These are phyloP conservation scores for Amphipoea lucens DNA, from an alignment of 2,888 invertebrate species.

Conservation along the genomic window DNA sequence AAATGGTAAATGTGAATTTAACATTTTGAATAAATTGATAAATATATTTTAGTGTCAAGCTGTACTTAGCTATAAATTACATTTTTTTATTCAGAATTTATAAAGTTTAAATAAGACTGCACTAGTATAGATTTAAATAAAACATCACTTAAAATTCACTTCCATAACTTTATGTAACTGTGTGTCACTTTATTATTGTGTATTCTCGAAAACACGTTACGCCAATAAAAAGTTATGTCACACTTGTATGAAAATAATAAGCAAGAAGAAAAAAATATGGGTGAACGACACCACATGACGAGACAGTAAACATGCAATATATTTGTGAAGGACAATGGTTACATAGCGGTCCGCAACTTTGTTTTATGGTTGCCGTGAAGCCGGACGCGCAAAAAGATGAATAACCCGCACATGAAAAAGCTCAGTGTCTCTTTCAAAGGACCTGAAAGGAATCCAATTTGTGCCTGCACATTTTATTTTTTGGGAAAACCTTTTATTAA, in stretches of 20 bases:
- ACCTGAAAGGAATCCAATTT: conserved; percentile 34
- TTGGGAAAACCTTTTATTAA: background rate
- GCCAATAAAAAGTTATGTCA: background rate
- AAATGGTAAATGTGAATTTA: conserved; percentile 21
- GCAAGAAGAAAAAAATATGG: background rate
- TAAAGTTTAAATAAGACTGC: too few species aligned
- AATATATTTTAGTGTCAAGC: background rate
- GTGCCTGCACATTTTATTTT: conserved; percentile 26
- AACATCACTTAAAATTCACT: background rate
- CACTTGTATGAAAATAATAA: background rate
- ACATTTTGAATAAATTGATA: background rate
- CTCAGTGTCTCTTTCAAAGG: conserved; percentile 31
- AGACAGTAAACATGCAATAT: conserved; percentile 51
- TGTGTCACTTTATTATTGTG: background rate
- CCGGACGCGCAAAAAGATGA: conserved; percentile 31
- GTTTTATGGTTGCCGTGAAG: conserved; percentile 48
- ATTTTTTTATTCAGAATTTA: background rate
- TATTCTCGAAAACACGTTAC: background rate
- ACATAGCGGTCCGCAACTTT: conserved; percentile 31
- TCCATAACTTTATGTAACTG: background rate
- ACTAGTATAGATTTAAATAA: background rate
- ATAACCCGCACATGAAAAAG: conserved; percentile 25
- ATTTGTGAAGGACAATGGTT: conserved; percentile 38
- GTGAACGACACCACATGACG: background rate
- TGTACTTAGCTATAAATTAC: background rate